Base-by-base conservation (phyloP, 2,113 vertebrate genomes). In the Ptyas mucosa region DNA sequence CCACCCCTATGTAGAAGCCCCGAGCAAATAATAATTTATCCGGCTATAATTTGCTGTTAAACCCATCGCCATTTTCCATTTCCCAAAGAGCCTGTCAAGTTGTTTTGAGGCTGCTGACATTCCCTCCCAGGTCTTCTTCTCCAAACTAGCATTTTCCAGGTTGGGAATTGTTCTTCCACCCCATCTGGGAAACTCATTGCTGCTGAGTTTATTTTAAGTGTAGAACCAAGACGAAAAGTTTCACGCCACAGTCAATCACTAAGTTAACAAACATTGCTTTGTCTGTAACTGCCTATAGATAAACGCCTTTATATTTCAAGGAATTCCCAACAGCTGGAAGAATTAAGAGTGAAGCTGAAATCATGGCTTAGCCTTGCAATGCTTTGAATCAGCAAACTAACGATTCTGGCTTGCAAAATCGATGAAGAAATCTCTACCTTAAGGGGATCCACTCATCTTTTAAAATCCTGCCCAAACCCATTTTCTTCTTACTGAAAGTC, bases 371-470 rank as follows among this genome's bases (percentile, higher is more conserved):
- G 49, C n/a, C 29, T n/a, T 39, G 86, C 58, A 88, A 8, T 11
- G 39, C 0, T 54, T 91, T 64, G 92, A 3, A 5, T 21, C 34
- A 39, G 49, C 94, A 94, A 14, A 14, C 46, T 57, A 92, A 86
- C 29, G 1, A 49, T 24, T 90, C 51, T 0, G 0, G 14, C 52
- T 8, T 91, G 26, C 0, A 3, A 1, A 34, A 0, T 0, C 0
- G 0, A 0, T 1, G 7, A 29, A 21, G 8, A n/a, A 54, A 11
- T 39, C 20, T 0, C 0, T 23, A 0, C 0, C 6, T 39, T 55
- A 54, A 53, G 49, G 87, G 26, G 26, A 91, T 57, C 81, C 2
- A 29, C 43, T 69, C 52, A 26, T 81, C 2, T 64, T 90, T 61
- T 46, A 52, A 51, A 26, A 34, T 64, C 8, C 1, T 29, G 51